These are phyloP conservation scores for Sclerodermus sp. DNA, from an alignment of 2,888 invertebrate species.

Conservation along the genomic window DNA sequence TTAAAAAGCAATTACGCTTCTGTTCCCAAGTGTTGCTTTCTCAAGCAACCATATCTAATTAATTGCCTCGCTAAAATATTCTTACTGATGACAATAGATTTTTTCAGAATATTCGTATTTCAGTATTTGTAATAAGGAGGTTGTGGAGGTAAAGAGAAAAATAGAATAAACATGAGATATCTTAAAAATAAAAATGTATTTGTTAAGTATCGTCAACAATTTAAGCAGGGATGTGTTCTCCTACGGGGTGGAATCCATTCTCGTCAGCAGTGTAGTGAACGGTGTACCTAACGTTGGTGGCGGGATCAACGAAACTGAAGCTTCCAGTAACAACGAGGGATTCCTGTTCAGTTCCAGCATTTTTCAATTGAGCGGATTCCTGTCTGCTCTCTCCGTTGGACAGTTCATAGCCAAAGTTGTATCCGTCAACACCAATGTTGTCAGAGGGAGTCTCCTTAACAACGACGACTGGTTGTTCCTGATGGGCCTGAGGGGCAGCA, in stretches of 20 bases:
- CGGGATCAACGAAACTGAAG: constrained; percentile 40
- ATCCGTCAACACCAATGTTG: constrained; percentile 21
- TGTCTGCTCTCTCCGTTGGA: constrained; percentile 32
- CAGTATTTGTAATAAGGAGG: too few species aligned
- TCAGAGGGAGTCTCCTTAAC: constrained; percentile 32
- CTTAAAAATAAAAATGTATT: constrained; percentile 14
- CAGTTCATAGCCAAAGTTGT: constrained; percentile 25
- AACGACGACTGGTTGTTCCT: constrained; percentile 18
- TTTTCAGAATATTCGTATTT: too few species aligned
- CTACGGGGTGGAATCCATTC: constrained; percentile 38
- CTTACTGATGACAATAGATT: too few species aligned
- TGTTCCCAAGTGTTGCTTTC: too few species aligned
- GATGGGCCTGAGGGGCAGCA: constrained; percentile 29
- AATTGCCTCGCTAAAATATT: too few species aligned
- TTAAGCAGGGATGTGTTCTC: constrained; percentile 31
- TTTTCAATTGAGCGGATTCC: constrained; percentile 35
- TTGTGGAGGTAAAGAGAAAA: not conserved
- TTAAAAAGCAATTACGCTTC: too few species aligned
- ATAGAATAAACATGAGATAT: not conserved
- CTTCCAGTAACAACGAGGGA: constrained; percentile 36
- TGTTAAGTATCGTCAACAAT: not conserved
- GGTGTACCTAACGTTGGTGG: constrained; percentile 30
- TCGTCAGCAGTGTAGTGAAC: constrained; percentile 39
- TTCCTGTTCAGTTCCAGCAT: constrained; percentile 35
- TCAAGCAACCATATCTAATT: too few species aligned